Conservation (phyloP, 2,888 invertebrate genomes). For the Fabriciana adippe region DNA sequence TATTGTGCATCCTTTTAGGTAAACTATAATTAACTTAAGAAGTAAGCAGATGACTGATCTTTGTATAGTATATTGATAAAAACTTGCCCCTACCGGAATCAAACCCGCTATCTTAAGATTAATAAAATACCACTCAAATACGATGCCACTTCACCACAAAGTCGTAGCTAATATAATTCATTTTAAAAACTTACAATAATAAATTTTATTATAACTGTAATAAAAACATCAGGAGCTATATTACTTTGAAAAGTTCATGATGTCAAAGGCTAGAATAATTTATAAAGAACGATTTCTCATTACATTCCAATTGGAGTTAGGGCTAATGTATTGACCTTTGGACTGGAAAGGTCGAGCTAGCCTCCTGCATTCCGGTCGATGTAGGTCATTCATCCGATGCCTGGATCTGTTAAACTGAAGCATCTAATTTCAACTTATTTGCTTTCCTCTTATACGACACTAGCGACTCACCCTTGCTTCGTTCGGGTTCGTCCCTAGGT, state of each 20-base stretch:
- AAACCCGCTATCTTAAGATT: too few relatives aligned
- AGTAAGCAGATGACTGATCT: too few relatives aligned
- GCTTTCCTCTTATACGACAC: too few relatives aligned
- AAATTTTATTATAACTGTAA: neutral
- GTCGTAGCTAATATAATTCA: neutral
- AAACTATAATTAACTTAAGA: too few relatives aligned
- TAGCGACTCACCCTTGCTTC: too few relatives aligned
- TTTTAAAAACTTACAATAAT: neutral
- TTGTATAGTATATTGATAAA: too few relatives aligned
- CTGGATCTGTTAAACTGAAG: slow-evolving; percentile 17
- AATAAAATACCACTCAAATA: too few relatives aligned
- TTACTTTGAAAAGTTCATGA: neutral
- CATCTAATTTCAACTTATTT: neutral
- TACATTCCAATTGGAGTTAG: slow-evolving; percentile 20
- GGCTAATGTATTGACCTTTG: slow-evolving; percentile 35
- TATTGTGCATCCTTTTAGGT: too few relatives aligned
- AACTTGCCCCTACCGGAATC: too few relatives aligned
- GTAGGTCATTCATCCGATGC: slow-evolving; percentile 33
- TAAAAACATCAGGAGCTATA: neutral
- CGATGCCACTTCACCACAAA: neutral
- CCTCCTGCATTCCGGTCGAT: slow-evolving; percentile 33
- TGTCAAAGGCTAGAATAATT: slow-evolving; percentile 12
- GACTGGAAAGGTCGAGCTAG: slow-evolving; percentile 36
- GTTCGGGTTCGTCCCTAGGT: too few relatives aligned
- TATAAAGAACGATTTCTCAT: slow-evolving; percentile 25